Conservation (phyloP, 2,797 vertebrate genomes). For the Sphaeramia orbicularis region DNA sequence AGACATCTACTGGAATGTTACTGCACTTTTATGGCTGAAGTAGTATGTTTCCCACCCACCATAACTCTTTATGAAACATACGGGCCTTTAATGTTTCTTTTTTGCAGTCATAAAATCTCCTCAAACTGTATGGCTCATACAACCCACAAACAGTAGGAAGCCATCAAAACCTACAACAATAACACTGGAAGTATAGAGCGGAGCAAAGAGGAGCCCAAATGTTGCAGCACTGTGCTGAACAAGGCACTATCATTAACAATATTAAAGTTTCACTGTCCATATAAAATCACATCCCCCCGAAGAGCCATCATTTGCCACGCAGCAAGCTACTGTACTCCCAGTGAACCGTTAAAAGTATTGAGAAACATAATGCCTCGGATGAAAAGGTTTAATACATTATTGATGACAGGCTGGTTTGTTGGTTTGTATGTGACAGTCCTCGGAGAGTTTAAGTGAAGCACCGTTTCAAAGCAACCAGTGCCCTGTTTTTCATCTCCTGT, state of each 20-base stretch:
- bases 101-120: neutral
- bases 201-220: constrained; percentile 11
- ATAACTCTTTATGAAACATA: too few species aligned
- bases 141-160: constrained; percentile 12
- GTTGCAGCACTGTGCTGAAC: constrained; percentile 24
- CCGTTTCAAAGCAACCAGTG: constrained; percentile 68
- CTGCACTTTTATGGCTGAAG: too few species aligned
- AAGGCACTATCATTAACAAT: constrained; percentile 51
- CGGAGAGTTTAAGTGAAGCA: constrained; percentile 64
- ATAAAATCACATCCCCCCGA: constrained; percentile 45
- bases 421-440: constrained; percentile 69
- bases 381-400: constrained; percentile 78
- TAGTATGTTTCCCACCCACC: too few species aligned
- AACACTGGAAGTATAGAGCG: neutral
- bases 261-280: constrained; percentile 54
- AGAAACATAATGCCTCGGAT: constrained; percentile 70
- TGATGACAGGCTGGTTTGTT: constrained; percentile 71
- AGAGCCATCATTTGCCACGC: constrained; percentile 45
- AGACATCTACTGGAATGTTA: too few species aligned
- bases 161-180: constrained; percentile 6
- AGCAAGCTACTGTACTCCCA: constrained; percentile 30
- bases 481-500: constrained; percentile 69
- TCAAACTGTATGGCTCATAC: constrained; percentile 3
- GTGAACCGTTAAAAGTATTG: constrained; percentile 64
- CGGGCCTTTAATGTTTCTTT: neutral